Percentiles rank a stretch among this genome's conserved stretches.
phyloP scores from a whole-genome alignment of 2,113 vertebrate genomes.

The Opisthocomus hoazin region DNA sequence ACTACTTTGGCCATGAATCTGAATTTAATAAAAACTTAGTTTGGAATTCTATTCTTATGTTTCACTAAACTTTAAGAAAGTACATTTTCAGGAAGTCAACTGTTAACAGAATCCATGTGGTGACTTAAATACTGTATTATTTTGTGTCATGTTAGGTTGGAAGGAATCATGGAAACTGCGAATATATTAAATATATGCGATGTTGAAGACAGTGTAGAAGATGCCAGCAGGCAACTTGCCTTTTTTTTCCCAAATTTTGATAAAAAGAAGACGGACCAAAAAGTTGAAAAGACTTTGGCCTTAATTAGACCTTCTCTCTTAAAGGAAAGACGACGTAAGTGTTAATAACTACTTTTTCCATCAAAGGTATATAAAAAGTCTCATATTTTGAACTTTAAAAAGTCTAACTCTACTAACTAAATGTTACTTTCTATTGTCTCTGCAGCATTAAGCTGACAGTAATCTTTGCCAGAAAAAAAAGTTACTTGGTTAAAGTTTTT shows the following conservation, averaged over 20 bases:
- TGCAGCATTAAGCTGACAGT: background rate
- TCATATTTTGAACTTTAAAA: background rate
- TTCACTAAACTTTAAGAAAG: background rate
- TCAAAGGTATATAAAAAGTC: background rate
- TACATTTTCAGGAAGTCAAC: background rate
- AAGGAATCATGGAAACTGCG: background rate
- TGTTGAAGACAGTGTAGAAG: conserved; percentile 48
- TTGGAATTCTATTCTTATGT: background rate
- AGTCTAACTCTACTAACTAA: background rate
- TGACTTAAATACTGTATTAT: background rate
- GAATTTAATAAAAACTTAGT: background rate
- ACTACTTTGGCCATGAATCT: background rate
- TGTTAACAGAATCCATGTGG: background rate
- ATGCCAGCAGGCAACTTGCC: conserved; percentile 63
- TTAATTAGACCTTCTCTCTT: conserved; percentile 66
- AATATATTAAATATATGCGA: conserved; percentile 27
- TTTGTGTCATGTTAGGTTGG: background rate
- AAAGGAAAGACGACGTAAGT: conserved; percentile 48
- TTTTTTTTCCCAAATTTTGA: conserved; percentile 65
- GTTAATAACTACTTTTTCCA: background rate
- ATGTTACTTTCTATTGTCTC: background rate
- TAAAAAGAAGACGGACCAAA: background rate
- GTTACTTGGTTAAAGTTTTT: background rate
- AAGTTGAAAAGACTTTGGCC: conserved; percentile 58
- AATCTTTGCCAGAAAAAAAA: background rate